Conservation (phyloP, 2,888 invertebrate species). For the Tenthredo notha region DNA sequence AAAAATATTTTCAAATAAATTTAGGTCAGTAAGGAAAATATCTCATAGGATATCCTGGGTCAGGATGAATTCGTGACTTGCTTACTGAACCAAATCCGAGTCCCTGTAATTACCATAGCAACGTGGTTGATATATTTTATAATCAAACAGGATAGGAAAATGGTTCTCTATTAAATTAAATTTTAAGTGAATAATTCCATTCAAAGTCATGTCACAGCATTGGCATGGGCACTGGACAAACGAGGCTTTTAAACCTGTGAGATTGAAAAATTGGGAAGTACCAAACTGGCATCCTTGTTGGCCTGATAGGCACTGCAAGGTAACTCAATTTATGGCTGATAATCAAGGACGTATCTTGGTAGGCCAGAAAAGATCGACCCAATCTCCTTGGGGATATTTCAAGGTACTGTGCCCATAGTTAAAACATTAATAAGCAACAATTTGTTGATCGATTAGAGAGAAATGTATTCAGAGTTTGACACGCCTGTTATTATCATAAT, state of each 20-base stretch:
- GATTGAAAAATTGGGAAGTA: slow-evolving; percentile 70
- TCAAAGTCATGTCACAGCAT: slow-evolving; percentile 66
- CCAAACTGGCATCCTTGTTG: slow-evolving; percentile 69
- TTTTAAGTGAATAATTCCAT: slow-evolving; percentile 1
- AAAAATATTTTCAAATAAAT: slow-evolving; percentile 48
- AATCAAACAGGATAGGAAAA: slow-evolving; percentile 48
- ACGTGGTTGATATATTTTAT: slow-evolving; percentile 47
- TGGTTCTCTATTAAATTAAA: slow-evolving; percentile 7
- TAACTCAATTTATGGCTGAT: slow-evolving; percentile 65
- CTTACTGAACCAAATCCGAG: background rate
- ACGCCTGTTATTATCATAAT: background rate
- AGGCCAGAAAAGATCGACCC: slow-evolving; percentile 58
- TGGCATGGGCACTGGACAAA: slow-evolving; percentile 70
- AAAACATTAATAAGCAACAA: slow-evolving; percentile 16
- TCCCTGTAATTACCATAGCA: slow-evolving; percentile 45
- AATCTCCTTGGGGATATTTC: slow-evolving; percentile 64
- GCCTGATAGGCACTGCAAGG: slow-evolving; percentile 66
- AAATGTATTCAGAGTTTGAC: background rate
- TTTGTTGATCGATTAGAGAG: background rate
- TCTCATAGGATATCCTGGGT: background rate
- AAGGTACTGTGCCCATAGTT: slow-evolving; percentile 61
- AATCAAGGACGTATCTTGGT: slow-evolving; percentile 65
- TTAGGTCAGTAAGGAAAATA: background rate
- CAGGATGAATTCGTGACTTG: background rate
- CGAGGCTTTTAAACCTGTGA: slow-evolving; percentile 64